Evolutionary conservation across 2,113 vertebrate species (phyloP).

Genomic region (Addax nasomaculatus): DNA sequence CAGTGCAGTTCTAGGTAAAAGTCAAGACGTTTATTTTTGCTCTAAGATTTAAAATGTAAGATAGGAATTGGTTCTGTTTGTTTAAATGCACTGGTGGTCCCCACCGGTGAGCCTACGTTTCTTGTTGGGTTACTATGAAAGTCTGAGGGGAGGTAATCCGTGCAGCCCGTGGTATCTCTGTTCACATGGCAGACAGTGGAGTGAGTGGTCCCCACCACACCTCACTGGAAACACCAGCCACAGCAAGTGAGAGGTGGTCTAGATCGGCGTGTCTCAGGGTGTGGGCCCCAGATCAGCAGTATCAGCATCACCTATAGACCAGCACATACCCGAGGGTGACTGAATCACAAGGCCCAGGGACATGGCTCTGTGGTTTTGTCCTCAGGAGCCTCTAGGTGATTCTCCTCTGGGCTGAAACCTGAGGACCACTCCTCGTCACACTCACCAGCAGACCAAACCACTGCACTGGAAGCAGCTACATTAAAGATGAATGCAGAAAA

Average conservation of each 20-base stretch:
- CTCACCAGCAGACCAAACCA: fast-evolving
- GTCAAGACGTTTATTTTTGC: neutral
- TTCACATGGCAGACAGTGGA: fast-evolving
- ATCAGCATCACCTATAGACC: too few species aligned
- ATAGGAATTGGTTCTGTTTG: neutral
- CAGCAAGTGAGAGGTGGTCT: fast-evolving
- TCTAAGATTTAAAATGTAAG: neutral
- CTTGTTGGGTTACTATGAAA: neutral
- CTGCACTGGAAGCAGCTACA: neutral
- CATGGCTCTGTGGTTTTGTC: fast-evolving
- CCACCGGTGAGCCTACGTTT: fast-evolving
- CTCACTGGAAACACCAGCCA: fast-evolving
- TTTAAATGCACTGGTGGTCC: neutral
- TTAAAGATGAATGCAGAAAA: neutral
- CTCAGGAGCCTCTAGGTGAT: neutral
- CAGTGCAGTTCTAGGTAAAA: neutral
- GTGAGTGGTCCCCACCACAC: fast-evolving
- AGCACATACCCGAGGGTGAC: fast-evolving
- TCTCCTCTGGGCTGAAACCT: neutral
- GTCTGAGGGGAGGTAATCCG: fast-evolving
- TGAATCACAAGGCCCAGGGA: fast-evolving
- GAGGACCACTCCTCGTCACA: neutral
- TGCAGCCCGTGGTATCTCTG: fast-evolving
- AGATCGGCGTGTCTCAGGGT: fast-evolving
- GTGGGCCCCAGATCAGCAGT: fast-evolving